A percentile compares a stretch with the other conserved stretches of the same genome.
These are phyloP conservation scores for Acanthornis magna DNA, from an alignment of 2,797 vertebrate genomes.

Conservation along the genomic window DNA sequence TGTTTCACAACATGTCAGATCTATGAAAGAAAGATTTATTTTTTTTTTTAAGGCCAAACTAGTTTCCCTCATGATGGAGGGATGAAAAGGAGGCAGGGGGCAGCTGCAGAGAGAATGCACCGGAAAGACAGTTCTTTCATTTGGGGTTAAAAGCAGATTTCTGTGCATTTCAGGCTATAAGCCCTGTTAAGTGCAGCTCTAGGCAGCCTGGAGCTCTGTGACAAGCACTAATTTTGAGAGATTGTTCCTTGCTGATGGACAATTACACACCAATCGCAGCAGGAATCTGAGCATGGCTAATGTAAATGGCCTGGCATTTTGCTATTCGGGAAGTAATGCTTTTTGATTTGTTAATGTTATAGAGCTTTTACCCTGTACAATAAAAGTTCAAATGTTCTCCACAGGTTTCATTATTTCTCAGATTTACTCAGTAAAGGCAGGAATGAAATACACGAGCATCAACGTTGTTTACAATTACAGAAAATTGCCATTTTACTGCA, in stretches of 20 bases:
- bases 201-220: conserved; percentile 34
- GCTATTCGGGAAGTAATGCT: conserved; percentile 24
- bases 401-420: conserved; percentile 26
- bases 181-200: background rate
- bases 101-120: background rate
- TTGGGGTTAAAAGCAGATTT: conserved; percentile 28
- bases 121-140: background rate
- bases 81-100: background rate
- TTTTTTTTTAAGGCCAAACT: background rate
- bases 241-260: conserved; percentile 60
- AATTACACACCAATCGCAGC: conserved; percentile 49
- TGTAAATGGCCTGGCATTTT: conserved; percentile 56
- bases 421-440: conserved; percentile 10
- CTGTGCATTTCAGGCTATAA: background rate
- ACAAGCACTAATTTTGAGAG: conserved; percentile 66
- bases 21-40: background rate
- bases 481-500: conserved; percentile 7
- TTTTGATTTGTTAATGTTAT: conserved; percentile 63
- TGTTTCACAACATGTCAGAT: background rate
- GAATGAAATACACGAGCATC: background rate
- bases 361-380: conserved; percentile 39
- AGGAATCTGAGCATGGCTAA: conserved; percentile 59
- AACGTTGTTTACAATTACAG: background rate
- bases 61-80: background rate
- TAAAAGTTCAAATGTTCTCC: conserved; percentile 37